These are phyloP conservation scores for Bradypodion ventrale DNA, from an alignment of 2,797 vertebrate species.

Conservation along the genomic window DNA sequence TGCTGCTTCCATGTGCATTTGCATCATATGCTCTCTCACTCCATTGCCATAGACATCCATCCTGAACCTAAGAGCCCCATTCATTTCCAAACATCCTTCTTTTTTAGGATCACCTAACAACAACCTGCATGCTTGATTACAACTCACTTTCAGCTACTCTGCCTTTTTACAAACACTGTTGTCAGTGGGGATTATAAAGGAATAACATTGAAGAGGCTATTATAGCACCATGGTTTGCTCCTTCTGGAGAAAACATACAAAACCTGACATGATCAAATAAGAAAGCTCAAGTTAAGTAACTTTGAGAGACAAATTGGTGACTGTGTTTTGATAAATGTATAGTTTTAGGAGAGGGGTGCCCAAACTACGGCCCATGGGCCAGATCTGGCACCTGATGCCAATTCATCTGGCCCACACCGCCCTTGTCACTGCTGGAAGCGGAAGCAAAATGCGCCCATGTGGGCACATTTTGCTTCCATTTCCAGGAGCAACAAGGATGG, in stretches of 20 bases:
- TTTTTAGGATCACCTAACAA: slow-evolving; percentile 74
- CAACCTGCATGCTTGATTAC: background rate
- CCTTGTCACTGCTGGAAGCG: too few species aligned
- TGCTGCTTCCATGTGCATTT: slow-evolving; percentile 38
- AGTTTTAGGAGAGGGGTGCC: background rate
- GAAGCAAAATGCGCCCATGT: too few species aligned
- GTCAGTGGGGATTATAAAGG: background rate
- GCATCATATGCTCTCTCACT: slow-evolving; percentile 76
- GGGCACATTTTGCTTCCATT: too few species aligned
- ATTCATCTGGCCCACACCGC: too few species aligned
- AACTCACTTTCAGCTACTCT: slow-evolving; percentile 28
- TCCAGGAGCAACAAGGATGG: too few species aligned
- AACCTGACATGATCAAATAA: background rate
- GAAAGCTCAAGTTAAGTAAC: background rate
- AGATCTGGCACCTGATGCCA: too few species aligned
- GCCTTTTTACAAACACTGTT: background rate
- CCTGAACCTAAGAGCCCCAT: slow-evolving; percentile 83
- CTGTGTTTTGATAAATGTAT: background rate
- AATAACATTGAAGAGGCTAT: background rate
- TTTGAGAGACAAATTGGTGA: background rate
- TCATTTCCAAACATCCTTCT: slow-evolving; percentile 79
- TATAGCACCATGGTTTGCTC: background rate
- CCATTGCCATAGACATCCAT: slow-evolving; percentile 80
- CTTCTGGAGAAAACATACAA: background rate
- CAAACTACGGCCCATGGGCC: too few species aligned